Percentiles rank a stretch among this genome's conserved stretches.
phyloP scores from a whole-genome alignment of 2,888 invertebrate species.

The Meiosimyza decipiens region DNA sequence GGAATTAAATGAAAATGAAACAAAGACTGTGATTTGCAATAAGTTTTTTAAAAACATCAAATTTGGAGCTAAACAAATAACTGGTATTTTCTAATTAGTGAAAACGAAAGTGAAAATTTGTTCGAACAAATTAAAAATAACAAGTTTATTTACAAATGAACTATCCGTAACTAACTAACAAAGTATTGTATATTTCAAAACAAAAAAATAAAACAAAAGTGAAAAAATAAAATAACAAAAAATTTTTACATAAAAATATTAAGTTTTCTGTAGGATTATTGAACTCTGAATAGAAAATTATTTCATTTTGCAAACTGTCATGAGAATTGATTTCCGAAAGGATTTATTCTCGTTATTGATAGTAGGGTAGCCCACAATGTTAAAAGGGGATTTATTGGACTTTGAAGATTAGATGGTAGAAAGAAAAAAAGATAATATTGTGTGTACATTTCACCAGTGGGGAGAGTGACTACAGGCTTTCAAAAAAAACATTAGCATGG shows the following conservation, averaged over 20 bases:
- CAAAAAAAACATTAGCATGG: no score
- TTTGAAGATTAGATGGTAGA: no score
- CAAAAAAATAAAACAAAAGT: not conserved
- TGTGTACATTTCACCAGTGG: no score
- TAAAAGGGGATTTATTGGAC: no score
- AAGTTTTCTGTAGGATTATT: no score
- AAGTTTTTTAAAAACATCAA: conserved; percentile 39
- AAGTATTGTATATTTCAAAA: not conserved
- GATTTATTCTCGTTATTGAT: no score
- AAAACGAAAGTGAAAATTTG: conserved; percentile 10
- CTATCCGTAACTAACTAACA: not conserved
- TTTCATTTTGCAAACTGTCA: no score
- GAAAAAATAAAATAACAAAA: not conserved
- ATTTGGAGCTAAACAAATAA: not conserved
- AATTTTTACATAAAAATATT: not conserved
- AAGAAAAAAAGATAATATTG: no score
- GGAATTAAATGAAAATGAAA: conserved; percentile 38
- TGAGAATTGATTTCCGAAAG: no score
- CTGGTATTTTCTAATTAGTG: not conserved
- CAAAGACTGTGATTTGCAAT: conserved; percentile 57
- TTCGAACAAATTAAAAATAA: not conserved
- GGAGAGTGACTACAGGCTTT: no score
- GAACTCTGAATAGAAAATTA: no score
- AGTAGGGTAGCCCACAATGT: no score
- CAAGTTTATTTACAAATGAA: conserved; percentile 3